These are phyloP conservation scores for Nemotelus pantherinus DNA, from an alignment of 2,888 invertebrate species.

Conservation along the genomic window DNA sequence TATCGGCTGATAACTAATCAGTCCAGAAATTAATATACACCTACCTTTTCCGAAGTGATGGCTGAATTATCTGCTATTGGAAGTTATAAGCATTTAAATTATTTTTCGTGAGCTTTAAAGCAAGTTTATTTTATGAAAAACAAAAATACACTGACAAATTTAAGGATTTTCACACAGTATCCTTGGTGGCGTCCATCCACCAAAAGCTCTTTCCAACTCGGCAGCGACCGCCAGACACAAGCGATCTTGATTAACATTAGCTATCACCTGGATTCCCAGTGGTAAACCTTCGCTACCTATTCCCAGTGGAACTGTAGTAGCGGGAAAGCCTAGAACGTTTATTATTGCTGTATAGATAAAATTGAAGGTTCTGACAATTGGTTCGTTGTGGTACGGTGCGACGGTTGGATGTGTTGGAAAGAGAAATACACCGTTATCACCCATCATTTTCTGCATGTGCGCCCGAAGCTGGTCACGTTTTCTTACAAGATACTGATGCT, in stretches of 20 bases:
- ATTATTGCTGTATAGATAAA: slow-evolving; percentile 88
- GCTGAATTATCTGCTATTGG: too few species aligned
- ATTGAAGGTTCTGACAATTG: slow-evolving; percentile 82
- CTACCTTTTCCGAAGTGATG: too few species aligned
- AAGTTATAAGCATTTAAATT: too few species aligned
- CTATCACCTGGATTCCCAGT: slow-evolving; percentile 87
- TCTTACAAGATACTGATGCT: slow-evolving; percentile 70
- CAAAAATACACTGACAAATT: neutral
- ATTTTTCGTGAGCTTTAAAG: too few species aligned
- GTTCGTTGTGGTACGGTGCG: slow-evolving; percentile 90
- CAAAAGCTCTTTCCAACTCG: slow-evolving; percentile 87
- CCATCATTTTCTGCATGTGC: slow-evolving; percentile 76
- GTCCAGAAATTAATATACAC: too few species aligned
- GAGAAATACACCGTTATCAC: slow-evolving; percentile 85
- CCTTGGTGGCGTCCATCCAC: slow-evolving; percentile 84
- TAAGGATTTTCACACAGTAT: slow-evolving; percentile 32
- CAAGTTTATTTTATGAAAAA: neutral
- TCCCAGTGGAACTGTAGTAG: slow-evolving; percentile 88
- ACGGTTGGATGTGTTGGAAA: slow-evolving; percentile 91
- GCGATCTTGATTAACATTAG: slow-evolving; percentile 83
- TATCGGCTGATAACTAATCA: too few species aligned
- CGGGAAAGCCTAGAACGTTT: slow-evolving; percentile 87
- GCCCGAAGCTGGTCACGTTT: slow-evolving; percentile 72
- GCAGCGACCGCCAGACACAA: slow-evolving; percentile 87
- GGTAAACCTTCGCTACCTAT: slow-evolving; percentile 84